Evolutionary conservation across 1,140 invertebrate species (phyloP), one percentile per base, ranked within the genome.

Genomic region (Harpegnathos saltator): DNA sequence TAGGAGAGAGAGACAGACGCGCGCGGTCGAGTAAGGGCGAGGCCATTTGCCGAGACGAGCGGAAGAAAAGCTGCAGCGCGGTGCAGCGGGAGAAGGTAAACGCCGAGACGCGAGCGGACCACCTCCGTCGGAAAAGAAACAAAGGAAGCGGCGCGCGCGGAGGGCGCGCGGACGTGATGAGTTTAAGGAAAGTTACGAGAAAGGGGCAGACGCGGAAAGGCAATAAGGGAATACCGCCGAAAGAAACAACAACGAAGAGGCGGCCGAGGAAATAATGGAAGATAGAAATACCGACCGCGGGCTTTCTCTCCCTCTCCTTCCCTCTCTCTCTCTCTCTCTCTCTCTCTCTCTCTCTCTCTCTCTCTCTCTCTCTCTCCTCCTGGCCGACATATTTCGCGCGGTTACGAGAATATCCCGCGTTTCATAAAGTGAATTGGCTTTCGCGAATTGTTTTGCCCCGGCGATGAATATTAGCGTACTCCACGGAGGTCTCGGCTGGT

Each of bases 151-250:
- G 24, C 66, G 33, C 7, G 33, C 33, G 66, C 11, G 48, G 65
- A 80, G 75, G 54, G 75, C 24, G 75, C 24, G 75, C 75, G 75
- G 65, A 80, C 75, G 75, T 80, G 75, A 80, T 80, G 75, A 80
- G 75, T 80, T 69, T 71, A 80, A 80, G 65, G 75, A 80, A 80
- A 80, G 75, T 80, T 80, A 80, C 75, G 75, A 71, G 75, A 24
- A 71, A 58, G 44, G 24, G 75, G 65, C 33, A 71, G 22, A 59
- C 19, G 22, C 22, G 75, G 50, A 52, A 80, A 80, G 75, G 65
- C 75, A 80, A 80, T 80, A 80, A 80, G 75, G 75, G 75, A 80
- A 80, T 80, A 80, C 75, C 75, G 65, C 63, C 75, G 75, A 80
- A 80, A 80, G 75, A 80, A 80, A 80, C 65, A 71, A 71, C 65